phyloP scores from a whole-genome alignment of 2,888 invertebrate genomes.

The Epistrophe eligans region DNA sequence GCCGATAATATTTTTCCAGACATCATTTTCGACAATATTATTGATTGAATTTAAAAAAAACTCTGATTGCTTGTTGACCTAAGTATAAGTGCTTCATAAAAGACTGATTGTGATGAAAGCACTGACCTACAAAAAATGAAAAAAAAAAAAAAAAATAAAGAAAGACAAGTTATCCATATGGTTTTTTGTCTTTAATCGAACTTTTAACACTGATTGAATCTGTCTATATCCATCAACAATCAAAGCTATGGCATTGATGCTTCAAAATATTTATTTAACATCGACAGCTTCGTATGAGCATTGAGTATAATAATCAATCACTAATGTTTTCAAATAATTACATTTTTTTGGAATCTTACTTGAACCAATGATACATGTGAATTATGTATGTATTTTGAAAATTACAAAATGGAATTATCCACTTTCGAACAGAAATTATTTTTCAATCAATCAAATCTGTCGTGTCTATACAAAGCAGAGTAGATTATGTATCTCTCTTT shows the following conservation, averaged over 20 bases:
- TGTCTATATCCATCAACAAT: not conserved
- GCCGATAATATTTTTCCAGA: not conserved
- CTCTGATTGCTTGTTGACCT: not conserved
- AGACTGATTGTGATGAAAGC: not conserved
- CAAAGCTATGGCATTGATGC: not conserved
- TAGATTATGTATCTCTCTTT: too few species aligned
- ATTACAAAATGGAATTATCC: not conserved
- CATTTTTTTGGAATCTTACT: not conserved
- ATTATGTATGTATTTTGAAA: too few species aligned
- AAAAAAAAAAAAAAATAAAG: not conserved
- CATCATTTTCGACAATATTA: not conserved
- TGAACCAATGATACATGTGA: not conserved
- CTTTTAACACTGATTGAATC: not conserved
- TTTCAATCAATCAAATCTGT: slow-evolving; percentile 2
- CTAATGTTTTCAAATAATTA: not conserved
- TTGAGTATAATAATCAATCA: slow-evolving; percentile 2
- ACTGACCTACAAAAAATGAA: not conserved
- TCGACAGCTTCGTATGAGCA: not conserved
- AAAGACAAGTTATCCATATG: not conserved
- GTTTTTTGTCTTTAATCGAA: not conserved
- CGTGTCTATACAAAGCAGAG: not conserved
- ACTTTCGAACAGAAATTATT: not conserved
- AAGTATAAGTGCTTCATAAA: not conserved
- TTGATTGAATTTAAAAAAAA: slow-evolving; percentile 8
- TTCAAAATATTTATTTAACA: not conserved